phyloP scores from a whole-genome alignment of 2,888 invertebrate genomes.

The Idaea straminata region DNA sequence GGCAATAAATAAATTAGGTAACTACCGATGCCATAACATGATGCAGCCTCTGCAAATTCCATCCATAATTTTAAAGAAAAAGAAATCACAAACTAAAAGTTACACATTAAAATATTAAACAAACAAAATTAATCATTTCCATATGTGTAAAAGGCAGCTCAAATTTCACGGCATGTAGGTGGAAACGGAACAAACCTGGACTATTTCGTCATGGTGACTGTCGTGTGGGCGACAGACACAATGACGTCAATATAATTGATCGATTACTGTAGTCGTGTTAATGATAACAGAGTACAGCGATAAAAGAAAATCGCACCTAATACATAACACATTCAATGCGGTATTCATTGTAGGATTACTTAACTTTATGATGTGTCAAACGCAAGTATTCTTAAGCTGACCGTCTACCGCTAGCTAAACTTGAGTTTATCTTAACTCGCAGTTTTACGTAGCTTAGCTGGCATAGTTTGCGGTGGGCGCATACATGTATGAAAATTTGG shows the following conservation, averaged over 20 bases:
- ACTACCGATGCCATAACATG: not conserved
- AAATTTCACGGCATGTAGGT: conserved; percentile 1
- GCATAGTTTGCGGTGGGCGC: no score
- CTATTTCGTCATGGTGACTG: conserved; percentile 3
- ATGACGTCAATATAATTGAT: conserved; percentile 12
- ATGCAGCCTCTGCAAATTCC: not conserved
- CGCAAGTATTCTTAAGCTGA: no score
- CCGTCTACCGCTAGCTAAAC: no score
- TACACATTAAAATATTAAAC: not conserved
- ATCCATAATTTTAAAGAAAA: not conserved
- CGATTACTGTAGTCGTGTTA: conserved; percentile 4
- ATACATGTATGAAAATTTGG: no score
- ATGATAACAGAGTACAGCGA: conserved; percentile 2
- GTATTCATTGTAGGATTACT: no score
- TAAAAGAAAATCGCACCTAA: not conserved
- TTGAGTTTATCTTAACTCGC: no score
- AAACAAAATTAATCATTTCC: not conserved
- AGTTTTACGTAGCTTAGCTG: no score
- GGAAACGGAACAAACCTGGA: not conserved
- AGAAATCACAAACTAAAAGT: not conserved
- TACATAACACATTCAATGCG: no score
- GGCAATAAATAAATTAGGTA: not conserved
- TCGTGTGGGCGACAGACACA: conserved; percentile 8
- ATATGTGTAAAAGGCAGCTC: not conserved
- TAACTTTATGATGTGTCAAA: no score